These are phyloP conservation scores for Hyperoplus immaculatus DNA, from an alignment of 2,797 vertebrate species.

Conservation along the genomic window DNA sequence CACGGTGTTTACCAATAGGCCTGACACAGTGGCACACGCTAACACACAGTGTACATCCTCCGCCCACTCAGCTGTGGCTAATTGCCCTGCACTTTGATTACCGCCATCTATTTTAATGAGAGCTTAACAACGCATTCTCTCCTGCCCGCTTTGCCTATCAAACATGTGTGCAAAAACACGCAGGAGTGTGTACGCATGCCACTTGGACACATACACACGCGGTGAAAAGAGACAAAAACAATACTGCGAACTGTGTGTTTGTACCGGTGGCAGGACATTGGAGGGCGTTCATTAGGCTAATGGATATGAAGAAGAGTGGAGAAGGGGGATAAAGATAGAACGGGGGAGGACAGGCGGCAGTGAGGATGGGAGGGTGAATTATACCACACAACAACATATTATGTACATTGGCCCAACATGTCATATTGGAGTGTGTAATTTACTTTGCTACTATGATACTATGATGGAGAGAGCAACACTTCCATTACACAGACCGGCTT, in stretches of 20 bases:
- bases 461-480: conserved; percentile 75
- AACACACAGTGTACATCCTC: conserved; percentile 58
- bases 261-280: conserved; percentile 75
- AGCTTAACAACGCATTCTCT: conserved; percentile 65
- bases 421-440: conserved; percentile 75
- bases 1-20: conserved; percentile 69
- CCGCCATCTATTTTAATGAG: conserved; percentile 88
- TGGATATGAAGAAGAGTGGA: conserved; percentile 81
- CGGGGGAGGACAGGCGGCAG: conserved; percentile 23
- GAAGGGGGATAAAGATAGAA: conserved; percentile 53
- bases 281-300: conserved; percentile 87
- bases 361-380: conserved; percentile 58
- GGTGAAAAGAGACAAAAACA: conserved; percentile 54
- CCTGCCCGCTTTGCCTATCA: conserved; percentile 62
- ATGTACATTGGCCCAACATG: conserved; percentile 73
- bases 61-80: conserved; percentile 78
- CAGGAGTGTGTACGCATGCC: conserved; percentile 17
- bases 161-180: conserved; percentile 35
- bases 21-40: conserved; percentile 68
- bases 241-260: conserved; percentile 69
- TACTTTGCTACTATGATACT: conserved; percentile 41
- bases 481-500: conserved; percentile 80
- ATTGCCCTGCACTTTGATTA: conserved; percentile 87
- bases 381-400: conserved; percentile 69
- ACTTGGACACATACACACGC: conserved; percentile 18